Evolutionary conservation across 2,113 vertebrate genomes (phyloP).

Genomic region (Brachyistius frenatus): DNA sequence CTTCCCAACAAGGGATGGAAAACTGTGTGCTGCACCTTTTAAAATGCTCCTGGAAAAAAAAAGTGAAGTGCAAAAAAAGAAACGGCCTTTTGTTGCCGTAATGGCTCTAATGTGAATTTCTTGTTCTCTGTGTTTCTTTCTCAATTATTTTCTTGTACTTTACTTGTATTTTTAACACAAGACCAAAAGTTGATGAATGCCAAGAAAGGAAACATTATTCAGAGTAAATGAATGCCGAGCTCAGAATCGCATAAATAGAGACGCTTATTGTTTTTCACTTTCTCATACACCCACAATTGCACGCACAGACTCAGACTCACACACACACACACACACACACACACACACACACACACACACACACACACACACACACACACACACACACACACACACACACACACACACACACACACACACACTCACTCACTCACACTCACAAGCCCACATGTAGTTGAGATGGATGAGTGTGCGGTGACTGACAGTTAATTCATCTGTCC

Average conservation of each 20-base stretch:
- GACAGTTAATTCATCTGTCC: constrained; percentile 65
- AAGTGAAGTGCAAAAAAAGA: not conserved
- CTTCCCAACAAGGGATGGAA: constrained; percentile 4
- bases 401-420: not conserved
- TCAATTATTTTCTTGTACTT: not conserved
- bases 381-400: constrained; percentile 17
- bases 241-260: not conserved
- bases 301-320: not conserved
- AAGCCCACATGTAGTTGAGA: constrained; percentile 37
- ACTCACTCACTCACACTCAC: constrained; percentile 12
- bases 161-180: not conserved
- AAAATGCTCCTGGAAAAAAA: not conserved
- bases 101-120: not conserved
- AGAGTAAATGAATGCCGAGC: not conserved
- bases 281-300: not conserved
- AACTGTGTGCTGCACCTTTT: not conserved
- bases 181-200: not conserved
- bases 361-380: constrained; percentile 10
- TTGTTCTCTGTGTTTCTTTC: too few relatives aligned
- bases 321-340: constrained; percentile 4
- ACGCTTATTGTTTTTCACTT: constrained; percentile 9
- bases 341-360: not conserved
- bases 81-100: not conserved
- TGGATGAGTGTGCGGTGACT: constrained; percentile 50
- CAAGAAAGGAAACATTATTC: not conserved